A percentile compares a stretch with the other conserved stretches of the same genome.
Evolutionary conservation across 2,797 vertebrate genomes (phyloP).

Genomic region (Sciurus vulgaris): DNA sequence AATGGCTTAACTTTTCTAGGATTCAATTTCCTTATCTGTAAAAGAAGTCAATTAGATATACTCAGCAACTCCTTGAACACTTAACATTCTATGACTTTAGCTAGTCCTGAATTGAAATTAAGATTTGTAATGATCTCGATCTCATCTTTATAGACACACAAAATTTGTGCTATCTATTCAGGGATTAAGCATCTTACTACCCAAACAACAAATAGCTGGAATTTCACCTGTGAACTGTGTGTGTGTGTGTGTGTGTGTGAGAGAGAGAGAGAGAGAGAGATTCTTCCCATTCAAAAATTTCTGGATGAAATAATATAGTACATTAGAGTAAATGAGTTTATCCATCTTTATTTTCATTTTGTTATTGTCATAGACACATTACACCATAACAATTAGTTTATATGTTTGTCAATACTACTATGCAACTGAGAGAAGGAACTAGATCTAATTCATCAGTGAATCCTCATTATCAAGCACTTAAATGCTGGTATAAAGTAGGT

Average conservation of each 20-base stretch:
- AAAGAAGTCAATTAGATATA: background rate
- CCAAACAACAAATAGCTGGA: background rate
- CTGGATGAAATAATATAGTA: background rate
- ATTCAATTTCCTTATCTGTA: background rate
- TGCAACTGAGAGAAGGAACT: background rate
- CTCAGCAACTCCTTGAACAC: background rate
- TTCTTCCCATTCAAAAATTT: constrained; percentile 24
- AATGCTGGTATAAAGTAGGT: background rate
- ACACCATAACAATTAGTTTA: background rate
- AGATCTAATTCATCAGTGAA: background rate
- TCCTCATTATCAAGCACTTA: background rate
- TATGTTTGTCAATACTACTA: background rate
- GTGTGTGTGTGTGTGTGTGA: background rate
- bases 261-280: background rate
- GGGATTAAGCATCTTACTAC: background rate
- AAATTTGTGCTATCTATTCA: background rate
- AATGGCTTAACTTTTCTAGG: background rate
- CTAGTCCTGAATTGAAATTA: background rate
- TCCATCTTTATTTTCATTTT: constrained; percentile 25
- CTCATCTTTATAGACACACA: background rate
- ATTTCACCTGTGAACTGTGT: background rate
- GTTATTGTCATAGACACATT: background rate
- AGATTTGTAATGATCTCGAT: background rate
- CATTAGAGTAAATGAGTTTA: constrained; percentile 1
- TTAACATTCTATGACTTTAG: constrained; percentile 22